These are phyloP conservation scores for Geophilus truncorum DNA, from an alignment of 2,888 invertebrate genomes.

Conservation along the genomic window DNA sequence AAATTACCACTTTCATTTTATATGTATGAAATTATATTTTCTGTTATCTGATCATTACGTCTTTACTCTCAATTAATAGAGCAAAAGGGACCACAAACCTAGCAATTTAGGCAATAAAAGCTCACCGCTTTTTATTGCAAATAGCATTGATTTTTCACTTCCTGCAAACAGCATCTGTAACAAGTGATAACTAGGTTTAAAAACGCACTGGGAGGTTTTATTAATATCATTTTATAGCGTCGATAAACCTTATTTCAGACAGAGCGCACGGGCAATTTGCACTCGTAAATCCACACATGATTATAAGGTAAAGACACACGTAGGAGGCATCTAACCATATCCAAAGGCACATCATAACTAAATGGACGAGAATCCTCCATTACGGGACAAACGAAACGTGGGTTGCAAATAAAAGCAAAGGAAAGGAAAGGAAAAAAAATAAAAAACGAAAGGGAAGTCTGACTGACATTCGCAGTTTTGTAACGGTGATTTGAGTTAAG, in stretches of 20 bases:
- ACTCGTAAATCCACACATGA: neutral
- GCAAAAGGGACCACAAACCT: too few species aligned
- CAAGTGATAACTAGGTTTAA: neutral
- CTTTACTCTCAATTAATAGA: too few species aligned
- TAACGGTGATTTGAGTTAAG: neutral
- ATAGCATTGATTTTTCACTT: neutral
- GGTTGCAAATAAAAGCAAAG: neutral
- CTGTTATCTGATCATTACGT: too few species aligned
- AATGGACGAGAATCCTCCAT: too few species aligned
- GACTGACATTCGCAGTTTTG: neutral
- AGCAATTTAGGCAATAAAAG: too few species aligned
- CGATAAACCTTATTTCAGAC: neutral
- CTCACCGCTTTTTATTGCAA: too few species aligned
- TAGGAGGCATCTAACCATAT: neutral
- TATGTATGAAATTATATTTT: too few species aligned
- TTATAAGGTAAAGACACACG: neutral
- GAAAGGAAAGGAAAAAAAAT: neutral
- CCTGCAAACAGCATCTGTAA: neutral
- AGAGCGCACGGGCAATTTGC: neutral
- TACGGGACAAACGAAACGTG: neutral
- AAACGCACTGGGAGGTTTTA: neutral
- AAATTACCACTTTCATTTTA: too few species aligned
- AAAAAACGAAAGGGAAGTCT: neutral
- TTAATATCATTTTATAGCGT: neutral
- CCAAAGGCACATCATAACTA: too few species aligned